Evolutionary conservation across 2,113 vertebrate species (phyloP).

Genomic region (Telmatochromis sp.): DNA sequence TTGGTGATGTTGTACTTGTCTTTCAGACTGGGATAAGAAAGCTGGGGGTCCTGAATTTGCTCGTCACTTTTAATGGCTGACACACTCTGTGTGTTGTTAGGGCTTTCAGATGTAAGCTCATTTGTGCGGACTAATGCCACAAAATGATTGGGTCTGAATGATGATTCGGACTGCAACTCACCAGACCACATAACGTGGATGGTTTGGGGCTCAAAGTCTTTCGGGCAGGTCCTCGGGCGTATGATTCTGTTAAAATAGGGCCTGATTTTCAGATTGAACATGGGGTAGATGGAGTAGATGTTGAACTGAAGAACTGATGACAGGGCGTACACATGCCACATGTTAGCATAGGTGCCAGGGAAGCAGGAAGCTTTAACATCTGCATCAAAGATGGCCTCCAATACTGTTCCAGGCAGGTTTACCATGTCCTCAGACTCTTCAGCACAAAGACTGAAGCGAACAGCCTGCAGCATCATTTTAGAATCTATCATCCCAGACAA

Average conservation of each 20-base stretch:
- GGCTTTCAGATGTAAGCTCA: constrained; percentile 50
- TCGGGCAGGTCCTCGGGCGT: constrained; percentile 73
- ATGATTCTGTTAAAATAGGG: constrained; percentile 92
- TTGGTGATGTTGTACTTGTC: constrained; percentile 87
- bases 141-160: constrained; percentile 86
- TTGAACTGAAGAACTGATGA: constrained; percentile 85
- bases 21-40: constrained; percentile 81
- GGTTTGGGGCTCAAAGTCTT: constrained; percentile 62
- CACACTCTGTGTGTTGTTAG: constrained; percentile 15
- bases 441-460: constrained; percentile 86
- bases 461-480: constrained; percentile 95
- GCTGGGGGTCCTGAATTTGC: constrained; percentile 69
- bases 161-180: constrained; percentile 71
- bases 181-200: constrained; percentile 96
- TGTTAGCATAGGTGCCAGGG: constrained; percentile 86
- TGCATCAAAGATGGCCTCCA: constrained; percentile 93
- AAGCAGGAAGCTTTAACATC: constrained; percentile 95
- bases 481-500: constrained; percentile 94
- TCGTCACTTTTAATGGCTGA: constrained; percentile 71
- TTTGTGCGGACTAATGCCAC: constrained; percentile 81
- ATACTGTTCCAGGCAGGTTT: constrained; percentile 77
- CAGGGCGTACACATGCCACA: constrained; percentile 94
- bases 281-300: constrained; percentile 93
- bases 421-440: constrained; percentile 90
- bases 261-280: constrained; percentile 92